Evolutionary conservation across 2,113 vertebrate species (phyloP).

Genomic region (Uropsilus gracilis): DNA sequence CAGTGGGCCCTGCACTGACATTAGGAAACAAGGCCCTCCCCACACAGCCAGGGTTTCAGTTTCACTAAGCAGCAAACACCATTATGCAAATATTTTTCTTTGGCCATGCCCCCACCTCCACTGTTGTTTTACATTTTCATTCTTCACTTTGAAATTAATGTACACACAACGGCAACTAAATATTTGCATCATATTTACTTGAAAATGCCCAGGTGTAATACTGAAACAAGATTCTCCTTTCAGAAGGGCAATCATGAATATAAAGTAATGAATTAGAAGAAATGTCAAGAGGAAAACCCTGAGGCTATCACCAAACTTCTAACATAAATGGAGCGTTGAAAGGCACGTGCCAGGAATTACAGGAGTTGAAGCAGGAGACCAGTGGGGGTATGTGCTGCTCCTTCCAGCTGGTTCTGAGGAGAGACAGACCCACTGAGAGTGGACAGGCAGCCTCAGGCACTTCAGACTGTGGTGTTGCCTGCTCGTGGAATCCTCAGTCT

Average conservation of each 20-base stretch:
- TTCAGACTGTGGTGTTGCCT: neutral
- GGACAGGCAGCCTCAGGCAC: neutral
- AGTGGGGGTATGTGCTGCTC: neutral
- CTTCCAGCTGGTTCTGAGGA: neutral
- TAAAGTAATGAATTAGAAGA: slow-evolving; percentile 24
- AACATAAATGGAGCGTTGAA: neutral
- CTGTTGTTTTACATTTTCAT: neutral
- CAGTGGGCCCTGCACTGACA: neutral
- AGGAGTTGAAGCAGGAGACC: neutral
- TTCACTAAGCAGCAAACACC: slow-evolving; percentile 57
- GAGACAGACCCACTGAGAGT: neutral
- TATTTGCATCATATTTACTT: neutral
- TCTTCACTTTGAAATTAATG: neutral
- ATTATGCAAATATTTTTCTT: slow-evolving; percentile 61
- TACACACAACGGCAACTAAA: fast-evolving
- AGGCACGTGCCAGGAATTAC: neutral
- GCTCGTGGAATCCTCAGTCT: neutral
- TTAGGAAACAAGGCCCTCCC: slow-evolving; percentile 64
- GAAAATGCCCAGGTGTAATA: slow-evolving; percentile 45
- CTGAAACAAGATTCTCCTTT: slow-evolving; percentile 57
- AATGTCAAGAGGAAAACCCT: neutral
- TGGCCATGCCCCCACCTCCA: neutral
- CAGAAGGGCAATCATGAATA: slow-evolving; percentile 26
- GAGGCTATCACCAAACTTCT: slow-evolving; percentile 2
- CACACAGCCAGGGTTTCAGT: slow-evolving; percentile 71